Conservation (phyloP, 2,113 vertebrate species). For the Rhinolophus ferrumequinum region DNA sequence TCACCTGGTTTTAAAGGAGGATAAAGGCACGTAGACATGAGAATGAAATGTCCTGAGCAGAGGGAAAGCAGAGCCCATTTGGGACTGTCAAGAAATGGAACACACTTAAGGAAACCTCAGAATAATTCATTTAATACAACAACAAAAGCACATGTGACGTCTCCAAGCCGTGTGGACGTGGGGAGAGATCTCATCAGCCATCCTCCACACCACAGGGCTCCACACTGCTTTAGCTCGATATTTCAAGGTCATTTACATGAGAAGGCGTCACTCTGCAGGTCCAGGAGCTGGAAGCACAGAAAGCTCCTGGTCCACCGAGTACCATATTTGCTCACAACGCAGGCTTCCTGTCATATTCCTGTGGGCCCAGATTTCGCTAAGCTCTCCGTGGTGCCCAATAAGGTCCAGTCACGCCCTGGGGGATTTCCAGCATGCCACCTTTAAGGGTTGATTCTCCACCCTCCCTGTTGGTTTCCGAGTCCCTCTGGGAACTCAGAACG, state of each 20-base stretch:
- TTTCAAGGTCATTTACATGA: not conserved
- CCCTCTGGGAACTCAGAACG: not conserved
- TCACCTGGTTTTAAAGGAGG: not conserved
- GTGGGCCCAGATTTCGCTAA: not conserved
- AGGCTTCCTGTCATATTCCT: not conserved
- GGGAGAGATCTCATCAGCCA: not conserved
- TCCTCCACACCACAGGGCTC: not conserved
- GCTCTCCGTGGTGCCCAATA: accelerated
- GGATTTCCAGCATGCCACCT: too few species aligned
- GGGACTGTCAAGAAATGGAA: not conserved
- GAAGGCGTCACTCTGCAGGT: accelerated
- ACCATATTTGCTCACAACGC: accelerated
- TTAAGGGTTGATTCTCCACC: not conserved
- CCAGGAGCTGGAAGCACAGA: too few species aligned
- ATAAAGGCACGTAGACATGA: not conserved
- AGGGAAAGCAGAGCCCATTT: accelerated
- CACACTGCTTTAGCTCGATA: not conserved
- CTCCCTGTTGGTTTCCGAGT: not conserved
- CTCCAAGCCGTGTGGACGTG: accelerated
- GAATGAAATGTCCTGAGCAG: not conserved
- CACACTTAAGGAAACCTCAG: not conserved
- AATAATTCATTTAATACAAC: not conserved
- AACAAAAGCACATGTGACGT: accelerated
- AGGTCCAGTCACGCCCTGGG: not conserved
- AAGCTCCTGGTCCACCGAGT: not conserved